Conservation (phyloP, 2,113 vertebrate genomes). For the Dryoscopus gambensis region DNA sequence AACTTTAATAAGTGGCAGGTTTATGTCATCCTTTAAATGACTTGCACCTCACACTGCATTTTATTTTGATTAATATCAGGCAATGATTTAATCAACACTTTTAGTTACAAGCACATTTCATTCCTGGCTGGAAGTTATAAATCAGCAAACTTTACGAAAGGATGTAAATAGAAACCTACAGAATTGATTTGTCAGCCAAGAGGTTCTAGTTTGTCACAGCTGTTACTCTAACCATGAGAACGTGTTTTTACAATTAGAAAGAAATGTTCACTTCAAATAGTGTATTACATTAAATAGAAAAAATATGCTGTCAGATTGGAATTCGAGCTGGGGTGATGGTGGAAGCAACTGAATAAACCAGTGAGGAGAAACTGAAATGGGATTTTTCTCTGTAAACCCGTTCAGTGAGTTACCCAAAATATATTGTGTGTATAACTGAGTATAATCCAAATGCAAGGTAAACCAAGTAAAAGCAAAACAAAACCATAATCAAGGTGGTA, state of each 20-base stretch:
- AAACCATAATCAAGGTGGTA: background rate
- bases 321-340: background rate
- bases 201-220: constrained; percentile 20
- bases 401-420: background rate
- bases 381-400: background rate
- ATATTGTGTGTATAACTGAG: background rate
- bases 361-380: background rate
- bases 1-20: background rate
- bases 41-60: background rate
- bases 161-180: constrained; percentile 37
- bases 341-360: background rate
- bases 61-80: constrained; percentile 7
- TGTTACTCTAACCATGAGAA: background rate
- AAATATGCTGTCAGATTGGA: background rate
- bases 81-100: constrained; percentile 10
- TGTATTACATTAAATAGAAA: background rate
- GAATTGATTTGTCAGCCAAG: constrained; percentile 36
- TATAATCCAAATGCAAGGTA: background rate
- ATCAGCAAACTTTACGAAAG: background rate
- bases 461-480: background rate
- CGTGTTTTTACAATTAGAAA: constrained; percentile 13
- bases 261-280: constrained; percentile 1
- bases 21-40: background rate
- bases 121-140: constrained; percentile 42
- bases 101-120: background rate